Conservation (phyloP, 2,888 invertebrate genomes). For the Eledone cirrhosa region DNA sequence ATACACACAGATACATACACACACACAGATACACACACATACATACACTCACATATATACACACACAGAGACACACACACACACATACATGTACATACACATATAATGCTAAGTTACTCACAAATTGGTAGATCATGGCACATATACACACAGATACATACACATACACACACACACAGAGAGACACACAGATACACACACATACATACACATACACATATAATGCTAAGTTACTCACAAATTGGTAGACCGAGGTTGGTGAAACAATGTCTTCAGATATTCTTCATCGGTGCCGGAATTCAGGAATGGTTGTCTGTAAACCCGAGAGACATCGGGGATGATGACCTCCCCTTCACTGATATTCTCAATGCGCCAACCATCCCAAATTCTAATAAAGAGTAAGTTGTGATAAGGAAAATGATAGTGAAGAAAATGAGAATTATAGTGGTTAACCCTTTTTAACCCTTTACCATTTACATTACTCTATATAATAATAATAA, state of each 20-base stretch:
- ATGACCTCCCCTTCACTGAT: constrained; percentile 53
- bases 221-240: constrained; percentile 48
- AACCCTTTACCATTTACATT: too few relatives aligned
- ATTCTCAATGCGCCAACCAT: constrained; percentile 56
- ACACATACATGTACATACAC: too few relatives aligned
- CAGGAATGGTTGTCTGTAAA: constrained; percentile 59
- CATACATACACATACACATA: not conserved
- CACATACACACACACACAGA: constrained; percentile 14
- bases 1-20: not conserved
- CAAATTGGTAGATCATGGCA: constrained; percentile 60
- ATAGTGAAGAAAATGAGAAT: too few relatives aligned
- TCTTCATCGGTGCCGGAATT: constrained; percentile 50
- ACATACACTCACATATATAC: constrained; percentile 17
- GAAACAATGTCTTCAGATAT: constrained; percentile 57
- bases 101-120: constrained; percentile 46
- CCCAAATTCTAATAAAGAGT: constrained; percentile 58
- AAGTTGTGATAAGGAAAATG: not conserved
- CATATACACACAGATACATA: too few relatives aligned
- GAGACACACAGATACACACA: not conserved
- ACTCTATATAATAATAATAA: too few relatives aligned
- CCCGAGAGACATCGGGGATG: constrained; percentile 65
- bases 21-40: too few relatives aligned
- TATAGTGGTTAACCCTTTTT: too few relatives aligned
- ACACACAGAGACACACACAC: too few relatives aligned
- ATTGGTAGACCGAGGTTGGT: constrained; percentile 58